Percentiles rank a stretch among this genome's conserved stretches.
Evolutionary conservation across 2,888 invertebrate genomes (phyloP).

Genomic region (Ennomos fuscantarius): DNA sequence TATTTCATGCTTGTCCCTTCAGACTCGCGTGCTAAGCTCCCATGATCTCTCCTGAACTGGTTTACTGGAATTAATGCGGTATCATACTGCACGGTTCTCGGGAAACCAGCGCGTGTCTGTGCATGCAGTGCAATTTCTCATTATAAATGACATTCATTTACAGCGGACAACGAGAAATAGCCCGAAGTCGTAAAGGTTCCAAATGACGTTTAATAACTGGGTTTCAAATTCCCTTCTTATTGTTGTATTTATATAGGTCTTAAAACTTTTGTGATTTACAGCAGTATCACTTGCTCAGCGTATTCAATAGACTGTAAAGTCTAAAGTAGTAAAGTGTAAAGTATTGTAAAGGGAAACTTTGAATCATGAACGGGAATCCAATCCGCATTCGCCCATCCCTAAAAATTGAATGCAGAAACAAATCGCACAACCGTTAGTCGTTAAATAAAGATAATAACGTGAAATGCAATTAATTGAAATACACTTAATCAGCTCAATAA

Average conservation of each 20-base stretch:
- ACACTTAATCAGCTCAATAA: conserved; percentile 23
- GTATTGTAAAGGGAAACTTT: too few species aligned
- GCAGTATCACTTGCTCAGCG: too few species aligned
- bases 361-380: too few species aligned
- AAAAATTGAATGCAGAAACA: too few species aligned
- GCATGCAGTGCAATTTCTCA: conserved; percentile 7
- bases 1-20: conserved; percentile 24
- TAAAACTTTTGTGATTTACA: too few species aligned
- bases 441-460: conserved; percentile 2
- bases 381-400: too few species aligned
- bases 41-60: conserved; percentile 22
- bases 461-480: conserved; percentile 18
- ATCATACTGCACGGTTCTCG: conserved; percentile 31
- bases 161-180: conserved; percentile 12
- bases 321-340: too few species aligned
- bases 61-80: conserved; percentile 28
- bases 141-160: conserved; percentile 24
- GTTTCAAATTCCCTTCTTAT: not conserved
- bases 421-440: too few species aligned
- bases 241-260: not conserved
- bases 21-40: conserved; percentile 25
- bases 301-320: too few species aligned
- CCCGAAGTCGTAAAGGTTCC: not conserved
- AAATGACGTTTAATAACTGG: conserved; percentile 1
- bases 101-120: conserved; percentile 16